Percentiles rank a stretch among this genome's conserved stretches.
Conservation (phyloP, 2,113 vertebrate species). For the Caranx melampygus region DNA sequence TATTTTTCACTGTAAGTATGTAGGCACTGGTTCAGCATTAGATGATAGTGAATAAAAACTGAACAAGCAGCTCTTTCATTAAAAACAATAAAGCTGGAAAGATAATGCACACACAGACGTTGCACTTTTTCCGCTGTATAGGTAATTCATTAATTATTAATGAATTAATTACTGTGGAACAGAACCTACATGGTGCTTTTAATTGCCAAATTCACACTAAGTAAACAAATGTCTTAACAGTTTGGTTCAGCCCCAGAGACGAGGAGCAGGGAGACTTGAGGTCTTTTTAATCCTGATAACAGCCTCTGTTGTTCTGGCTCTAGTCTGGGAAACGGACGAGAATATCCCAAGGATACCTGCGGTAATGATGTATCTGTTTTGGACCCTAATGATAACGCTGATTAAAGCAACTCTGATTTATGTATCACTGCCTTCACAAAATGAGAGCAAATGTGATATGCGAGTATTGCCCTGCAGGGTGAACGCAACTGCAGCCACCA, state of each 20-base stretch:
- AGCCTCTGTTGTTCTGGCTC: slow-evolving; percentile 12
- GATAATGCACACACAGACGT: neutral
- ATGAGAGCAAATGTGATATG: slow-evolving; percentile 20
- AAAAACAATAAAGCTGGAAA: neutral
- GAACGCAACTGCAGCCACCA: slow-evolving; percentile 3
- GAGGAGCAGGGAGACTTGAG: neutral
- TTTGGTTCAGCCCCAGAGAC: slow-evolving; percentile 1
- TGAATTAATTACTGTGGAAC: neutral
- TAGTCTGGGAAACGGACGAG: neutral
- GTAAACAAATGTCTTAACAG: slow-evolving; percentile 14
- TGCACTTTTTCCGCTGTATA: neutral
- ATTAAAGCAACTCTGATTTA: slow-evolving; percentile 33
- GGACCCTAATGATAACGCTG: slow-evolving; percentile 13
- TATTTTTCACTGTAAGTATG: too few relatives aligned
- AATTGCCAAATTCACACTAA: neutral
- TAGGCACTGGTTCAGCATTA: too few relatives aligned
- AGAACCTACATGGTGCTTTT: neutral
- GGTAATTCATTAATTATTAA: too few relatives aligned
- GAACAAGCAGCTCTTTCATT: neutral
- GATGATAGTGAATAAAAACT: too few relatives aligned
- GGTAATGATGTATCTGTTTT: slow-evolving; percentile 24
- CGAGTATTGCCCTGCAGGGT: neutral
- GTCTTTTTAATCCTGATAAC: slow-evolving; percentile 35
- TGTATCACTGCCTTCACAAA: slow-evolving; percentile 10
- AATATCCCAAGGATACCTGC: slow-evolving; percentile 28